Base-by-base conservation (phyloP, 1,140 invertebrate species). In the Diabrotica virgifera region DNA sequence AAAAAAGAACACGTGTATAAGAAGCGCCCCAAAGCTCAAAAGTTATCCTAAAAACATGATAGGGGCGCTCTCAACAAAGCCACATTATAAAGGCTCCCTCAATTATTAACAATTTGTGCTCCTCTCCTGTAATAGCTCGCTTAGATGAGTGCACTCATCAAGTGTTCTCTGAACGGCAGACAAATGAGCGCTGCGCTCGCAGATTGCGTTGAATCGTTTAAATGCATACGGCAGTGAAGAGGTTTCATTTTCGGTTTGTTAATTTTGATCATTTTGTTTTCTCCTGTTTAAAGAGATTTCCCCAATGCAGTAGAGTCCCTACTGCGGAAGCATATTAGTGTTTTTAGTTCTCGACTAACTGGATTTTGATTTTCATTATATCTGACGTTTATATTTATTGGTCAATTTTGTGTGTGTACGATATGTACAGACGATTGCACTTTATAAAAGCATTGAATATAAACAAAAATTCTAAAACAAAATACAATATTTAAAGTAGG, bases 51-150 rank as follows among this genome's bases (percentile, higher is more conserved):
- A 64, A 62, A 62, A 56, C 62, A 56, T 57, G 51, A 40, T 51
- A 58, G 56, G 62, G 62, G 54, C 53, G 62, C n/a, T 37, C 38
- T 57, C 35, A 58, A 64, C 62, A 64, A 64, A 54, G 60, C 63
- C 56, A 38, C 54, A 50, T 36, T 57, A 36, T 56, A 59, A 52
- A 54, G 46, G 59, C 63, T 59, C 63, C 63, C 63, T 60, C 63
- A 65, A 65, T 65, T 65, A 65, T 65, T 65, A 65, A 65, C 63
- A 65, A 65, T 65, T 60, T 57, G 55, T 52, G 60, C 51, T 62
- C 60, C 54, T 55, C 56, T 65, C 52, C 59, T 56, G 58, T 60
- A 60, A 60, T 60, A 54, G 58, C 56, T 46, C 57, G 58, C 56
- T 65, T 65, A 60, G 58, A 50, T 60, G 58, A 46, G 63, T 60